These are phyloP conservation scores for Pyxicephalus adspersus DNA, from an alignment of 2,113 vertebrate species.

Conservation along the genomic window DNA sequence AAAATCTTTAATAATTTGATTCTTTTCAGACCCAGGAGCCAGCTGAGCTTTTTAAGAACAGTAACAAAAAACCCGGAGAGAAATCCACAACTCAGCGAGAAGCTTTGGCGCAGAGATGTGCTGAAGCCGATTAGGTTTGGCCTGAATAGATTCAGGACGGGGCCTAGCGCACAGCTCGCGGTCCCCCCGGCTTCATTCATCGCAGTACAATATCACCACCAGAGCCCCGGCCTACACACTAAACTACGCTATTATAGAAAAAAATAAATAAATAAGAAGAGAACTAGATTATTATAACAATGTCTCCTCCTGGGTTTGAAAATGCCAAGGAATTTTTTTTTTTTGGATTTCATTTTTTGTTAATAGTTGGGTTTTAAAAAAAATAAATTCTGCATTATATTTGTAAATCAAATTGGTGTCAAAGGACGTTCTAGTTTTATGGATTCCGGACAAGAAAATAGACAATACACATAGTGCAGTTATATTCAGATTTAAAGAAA, in stretches of 20 bases:
- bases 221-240: constrained; percentile 79
- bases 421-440: no score
- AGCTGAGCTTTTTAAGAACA: constrained; percentile 83
- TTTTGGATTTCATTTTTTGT: no score
- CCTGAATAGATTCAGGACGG: constrained; percentile 79
- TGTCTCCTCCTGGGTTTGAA: constrained; percentile 67
- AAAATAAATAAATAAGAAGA: no score
- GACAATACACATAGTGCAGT: no score
- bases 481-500: no score
- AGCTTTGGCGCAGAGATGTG: constrained; percentile 73
- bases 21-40: constrained; percentile 77
- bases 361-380: no score
- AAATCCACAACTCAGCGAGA: constrained; percentile 72
- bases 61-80: constrained; percentile 78
- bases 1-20: constrained; percentile 83
- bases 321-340: no score
- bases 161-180: constrained; percentile 77
- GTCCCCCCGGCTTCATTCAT: constrained; percentile 80
- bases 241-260: constrained; percentile 81
- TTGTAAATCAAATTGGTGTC: no score
- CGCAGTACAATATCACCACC: constrained; percentile 80
- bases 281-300: constrained; percentile 75
- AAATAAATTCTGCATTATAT: no score
- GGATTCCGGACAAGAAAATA: no score
- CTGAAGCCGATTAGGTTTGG: constrained; percentile 80